Conservation (phyloP, 2,797 vertebrate genomes). For the Hydrophis major region DNA sequence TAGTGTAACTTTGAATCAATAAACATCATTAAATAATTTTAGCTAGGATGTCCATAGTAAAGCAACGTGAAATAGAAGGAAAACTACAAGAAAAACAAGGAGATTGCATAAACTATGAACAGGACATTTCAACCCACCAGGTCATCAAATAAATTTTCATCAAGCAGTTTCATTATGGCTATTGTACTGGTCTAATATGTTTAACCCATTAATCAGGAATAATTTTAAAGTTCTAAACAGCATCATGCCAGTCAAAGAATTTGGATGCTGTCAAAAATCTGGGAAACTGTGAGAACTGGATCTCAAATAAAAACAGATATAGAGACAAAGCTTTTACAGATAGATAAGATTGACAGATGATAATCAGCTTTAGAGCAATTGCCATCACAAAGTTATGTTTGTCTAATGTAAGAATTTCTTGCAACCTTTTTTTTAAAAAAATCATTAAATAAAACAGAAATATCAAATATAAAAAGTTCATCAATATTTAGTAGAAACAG, state of each 20-base stretch:
- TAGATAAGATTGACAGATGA: too few species aligned
- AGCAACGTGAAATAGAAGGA: neutral
- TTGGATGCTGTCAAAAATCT: neutral
- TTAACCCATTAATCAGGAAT: neutral
- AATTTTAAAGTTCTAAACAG: neutral
- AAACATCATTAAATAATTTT: neutral
- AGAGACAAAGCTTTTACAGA: neutral
- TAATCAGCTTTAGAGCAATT: neutral
- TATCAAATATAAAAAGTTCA: neutral
- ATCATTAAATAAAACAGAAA: neutral
- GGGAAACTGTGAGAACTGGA: neutral
- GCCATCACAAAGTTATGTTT: neutral
- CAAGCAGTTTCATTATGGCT: too few species aligned
- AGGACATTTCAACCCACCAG: neutral
- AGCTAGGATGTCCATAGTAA: neutral
- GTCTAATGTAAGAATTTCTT: neutral
- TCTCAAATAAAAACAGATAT: neutral
- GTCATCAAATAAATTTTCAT: neutral
- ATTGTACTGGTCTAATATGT: too few species aligned
- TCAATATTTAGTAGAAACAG: conserved; percentile 13
- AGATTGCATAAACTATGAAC: neutral
- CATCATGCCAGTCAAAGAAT: neutral
- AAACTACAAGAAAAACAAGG: neutral
- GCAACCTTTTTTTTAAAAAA: neutral
- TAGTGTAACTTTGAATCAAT: neutral